phyloP scores from a whole-genome alignment of 2,113 vertebrate genomes.

The Phasianus colchicus region DNA sequence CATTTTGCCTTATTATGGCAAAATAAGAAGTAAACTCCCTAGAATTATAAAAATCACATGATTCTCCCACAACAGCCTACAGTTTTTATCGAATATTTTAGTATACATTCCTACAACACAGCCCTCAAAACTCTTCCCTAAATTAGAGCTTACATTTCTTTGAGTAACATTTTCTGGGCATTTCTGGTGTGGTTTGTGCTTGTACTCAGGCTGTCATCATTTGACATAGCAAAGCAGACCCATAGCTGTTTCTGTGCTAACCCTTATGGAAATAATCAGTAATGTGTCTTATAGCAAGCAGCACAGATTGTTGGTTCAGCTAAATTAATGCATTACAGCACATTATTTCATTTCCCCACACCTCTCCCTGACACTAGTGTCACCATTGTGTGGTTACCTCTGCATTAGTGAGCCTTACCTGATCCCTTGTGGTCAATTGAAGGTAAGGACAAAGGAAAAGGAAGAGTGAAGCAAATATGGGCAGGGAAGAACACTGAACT shows the following conservation, averaged over 20 bases:
- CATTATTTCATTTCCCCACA: not conserved
- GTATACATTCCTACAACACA: not conserved
- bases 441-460: not conserved
- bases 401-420: not conserved
- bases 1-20: not conserved
- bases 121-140: not conserved
- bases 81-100: not conserved
- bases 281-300: not conserved
- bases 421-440: not conserved
- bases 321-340: not conserved
- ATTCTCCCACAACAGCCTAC: not conserved
- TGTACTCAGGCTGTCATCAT: not conserved
- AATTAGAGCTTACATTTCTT: not conserved
- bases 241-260: not conserved
- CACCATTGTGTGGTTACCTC: not conserved
- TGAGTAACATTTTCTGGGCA: not conserved
- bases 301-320: not conserved
- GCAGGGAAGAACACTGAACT: not conserved
- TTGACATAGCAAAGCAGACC: not conserved
- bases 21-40: not conserved
- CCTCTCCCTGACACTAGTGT: not conserved
- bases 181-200: not conserved
- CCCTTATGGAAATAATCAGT: not conserved
- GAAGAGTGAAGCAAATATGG: fast-evolving
- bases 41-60: not conserved